A percentile compares a stretch with the other conserved stretches of the same genome.
phyloP scores from a whole-genome alignment of 2,797 vertebrate species.

The Enteromius mattozi region DNA sequence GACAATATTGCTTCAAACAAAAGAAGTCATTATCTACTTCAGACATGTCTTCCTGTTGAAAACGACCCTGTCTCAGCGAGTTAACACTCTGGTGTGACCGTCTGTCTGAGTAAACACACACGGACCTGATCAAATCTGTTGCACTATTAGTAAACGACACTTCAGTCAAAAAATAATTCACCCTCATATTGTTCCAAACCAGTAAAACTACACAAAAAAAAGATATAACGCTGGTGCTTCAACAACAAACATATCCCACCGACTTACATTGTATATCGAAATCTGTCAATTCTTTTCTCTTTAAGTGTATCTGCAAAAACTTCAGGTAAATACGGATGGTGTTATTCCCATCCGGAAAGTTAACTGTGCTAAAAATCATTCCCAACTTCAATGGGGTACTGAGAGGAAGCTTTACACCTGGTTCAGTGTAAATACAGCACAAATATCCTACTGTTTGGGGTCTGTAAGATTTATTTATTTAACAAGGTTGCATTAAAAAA shows the following conservation, averaged over 20 bases:
- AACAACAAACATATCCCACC: neutral
- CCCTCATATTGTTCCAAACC: neutral
- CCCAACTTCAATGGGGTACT: neutral
- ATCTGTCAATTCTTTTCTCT: neutral
- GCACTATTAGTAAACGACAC: neutral
- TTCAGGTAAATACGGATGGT: neutral
- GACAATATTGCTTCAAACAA: conserved; percentile 22
- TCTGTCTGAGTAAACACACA: conserved; percentile 4
- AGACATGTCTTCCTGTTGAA: conserved; percentile 53
- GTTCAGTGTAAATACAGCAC: neutral
- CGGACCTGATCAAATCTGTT: neutral
- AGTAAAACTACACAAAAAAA: neutral
- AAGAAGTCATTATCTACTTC: conserved; percentile 48
- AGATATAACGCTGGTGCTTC: neutral
- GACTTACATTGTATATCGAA: too few species aligned
- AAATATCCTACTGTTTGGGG: too few species aligned
- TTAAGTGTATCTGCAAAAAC: neutral
- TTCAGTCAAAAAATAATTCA: neutral
- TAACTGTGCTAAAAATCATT: neutral
- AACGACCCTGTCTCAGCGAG: conserved; percentile 39
- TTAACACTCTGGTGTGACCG: conserved; percentile 40
- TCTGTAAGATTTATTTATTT: neutral
- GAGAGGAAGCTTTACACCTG: neutral
- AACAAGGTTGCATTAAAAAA: neutral
- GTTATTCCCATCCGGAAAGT: neutral